A percentile compares a stretch with the other conserved stretches of the same genome.
These are phyloP conservation scores for Hydrotaea cyrtoneurina DNA, from an alignment of 2,888 invertebrate species.

Conservation along the genomic window DNA sequence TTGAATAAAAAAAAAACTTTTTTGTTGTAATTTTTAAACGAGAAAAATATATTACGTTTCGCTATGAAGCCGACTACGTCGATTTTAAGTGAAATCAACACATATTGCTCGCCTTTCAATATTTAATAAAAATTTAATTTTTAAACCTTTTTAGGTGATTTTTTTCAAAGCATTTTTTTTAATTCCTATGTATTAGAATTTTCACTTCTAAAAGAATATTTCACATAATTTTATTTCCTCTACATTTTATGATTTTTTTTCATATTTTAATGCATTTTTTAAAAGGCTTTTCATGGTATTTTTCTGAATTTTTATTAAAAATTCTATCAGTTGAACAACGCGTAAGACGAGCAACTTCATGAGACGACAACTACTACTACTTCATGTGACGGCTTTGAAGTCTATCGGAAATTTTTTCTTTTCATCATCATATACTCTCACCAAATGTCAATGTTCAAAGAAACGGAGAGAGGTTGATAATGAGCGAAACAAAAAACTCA, in stretches of 20 bases:
- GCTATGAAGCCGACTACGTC: not conserved
- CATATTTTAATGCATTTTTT: not conserved
- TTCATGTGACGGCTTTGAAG: constrained; percentile 67
- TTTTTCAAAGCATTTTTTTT: not conserved
- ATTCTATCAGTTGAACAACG: constrained; percentile 44
- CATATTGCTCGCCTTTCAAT: constrained; percentile 26
- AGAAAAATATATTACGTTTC: constrained; percentile 11
- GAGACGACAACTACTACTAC: constrained; percentile 66
- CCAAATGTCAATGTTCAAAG: constrained; percentile 17
- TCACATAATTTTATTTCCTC: not conserved
- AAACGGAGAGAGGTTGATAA: not conserved
- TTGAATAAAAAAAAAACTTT: constrained; percentile 29
- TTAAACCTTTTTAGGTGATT: constrained; percentile 1
- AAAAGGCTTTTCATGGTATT: constrained; percentile 1
- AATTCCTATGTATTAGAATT: constrained; percentile 9
- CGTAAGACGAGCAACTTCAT: constrained; percentile 59
- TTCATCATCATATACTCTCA: constrained; percentile 13
- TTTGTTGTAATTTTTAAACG: constrained; percentile 3
- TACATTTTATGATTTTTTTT: not conserved
- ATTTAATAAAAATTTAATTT: not conserved
- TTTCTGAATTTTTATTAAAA: constrained; percentile 35
- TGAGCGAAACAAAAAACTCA: not conserved
- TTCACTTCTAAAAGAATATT: not conserved
- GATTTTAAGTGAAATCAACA: not conserved
- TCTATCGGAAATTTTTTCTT: constrained; percentile 68